phyloP scores from a whole-genome alignment of 2,888 invertebrate species.

The Beris chalybata region DNA sequence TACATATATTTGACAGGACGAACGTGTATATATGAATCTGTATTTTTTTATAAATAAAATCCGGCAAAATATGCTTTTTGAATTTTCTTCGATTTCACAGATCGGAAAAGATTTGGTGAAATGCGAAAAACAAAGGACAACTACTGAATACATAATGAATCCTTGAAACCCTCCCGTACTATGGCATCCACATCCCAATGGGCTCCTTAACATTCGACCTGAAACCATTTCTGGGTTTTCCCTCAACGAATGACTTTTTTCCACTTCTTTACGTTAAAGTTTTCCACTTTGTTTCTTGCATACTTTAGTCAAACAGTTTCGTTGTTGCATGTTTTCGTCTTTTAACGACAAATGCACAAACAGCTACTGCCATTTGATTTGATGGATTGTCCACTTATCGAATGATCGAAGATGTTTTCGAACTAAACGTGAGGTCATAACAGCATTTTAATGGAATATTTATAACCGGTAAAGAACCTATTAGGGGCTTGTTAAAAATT shows the following conservation, averaged over 20 bases:
- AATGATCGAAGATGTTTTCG: constrained; percentile 16
- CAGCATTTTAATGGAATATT: too few relatives aligned
- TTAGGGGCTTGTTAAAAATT: too few relatives aligned
- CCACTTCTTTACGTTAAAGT: too few relatives aligned
- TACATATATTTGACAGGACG: background rate
- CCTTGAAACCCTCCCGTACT: background rate
- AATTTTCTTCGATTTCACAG: constrained; percentile 19
- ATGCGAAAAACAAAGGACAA: constrained; percentile 18
- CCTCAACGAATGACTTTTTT: too few relatives aligned
- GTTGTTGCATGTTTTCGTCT: too few relatives aligned
- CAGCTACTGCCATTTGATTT: constrained; percentile 16
- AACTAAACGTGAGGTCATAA: constrained; percentile 12
- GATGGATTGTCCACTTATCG: constrained; percentile 32
- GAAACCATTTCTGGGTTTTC: too few relatives aligned
- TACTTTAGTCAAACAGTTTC: too few relatives aligned
- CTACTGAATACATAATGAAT: constrained; percentile 25
- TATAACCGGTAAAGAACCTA: too few relatives aligned
- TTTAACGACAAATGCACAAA: constrained; percentile 8
- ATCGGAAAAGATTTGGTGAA: constrained; percentile 25
- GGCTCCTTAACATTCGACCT: too few relatives aligned
- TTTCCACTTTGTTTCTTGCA: too few relatives aligned
- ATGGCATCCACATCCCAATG: too few relatives aligned
- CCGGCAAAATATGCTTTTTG: constrained; percentile 14
- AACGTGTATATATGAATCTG: background rate
- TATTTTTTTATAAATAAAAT: constrained; percentile 5